Percentiles rank a stretch among this genome's conserved stretches.
Evolutionary conservation across 2,113 vertebrate species (phyloP).

Genomic region (Ceuthmochares aereus): DNA sequence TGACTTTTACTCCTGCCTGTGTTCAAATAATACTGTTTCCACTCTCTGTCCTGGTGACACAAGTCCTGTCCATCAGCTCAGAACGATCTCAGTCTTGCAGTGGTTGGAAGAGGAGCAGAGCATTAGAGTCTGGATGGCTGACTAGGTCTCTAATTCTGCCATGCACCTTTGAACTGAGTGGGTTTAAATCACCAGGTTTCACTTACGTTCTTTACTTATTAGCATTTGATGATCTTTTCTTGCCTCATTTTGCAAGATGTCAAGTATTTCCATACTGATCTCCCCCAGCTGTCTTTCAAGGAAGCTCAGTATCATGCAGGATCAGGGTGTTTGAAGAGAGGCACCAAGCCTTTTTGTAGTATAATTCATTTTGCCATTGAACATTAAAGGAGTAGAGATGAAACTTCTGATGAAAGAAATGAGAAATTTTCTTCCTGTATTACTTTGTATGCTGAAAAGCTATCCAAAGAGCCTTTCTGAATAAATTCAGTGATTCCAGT

Average conservation of each 20-base stretch:
- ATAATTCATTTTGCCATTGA: slow-evolving; percentile 13
- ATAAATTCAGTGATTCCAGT: slow-evolving; percentile 5
- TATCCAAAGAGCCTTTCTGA: slow-evolving; percentile 24
- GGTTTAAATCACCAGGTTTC: not conserved
- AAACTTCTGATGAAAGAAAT: slow-evolving; percentile 58
- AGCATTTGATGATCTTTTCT: not conserved
- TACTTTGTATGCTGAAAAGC: slow-evolving; percentile 44
- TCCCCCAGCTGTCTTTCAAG: not conserved
- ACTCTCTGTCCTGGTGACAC: not conserved
- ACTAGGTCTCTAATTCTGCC: not conserved
- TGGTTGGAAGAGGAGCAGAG: not conserved
- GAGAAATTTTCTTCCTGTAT: not conserved
- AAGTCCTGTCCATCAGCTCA: not conserved
- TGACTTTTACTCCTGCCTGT: not conserved
- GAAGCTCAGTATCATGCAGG: not conserved
- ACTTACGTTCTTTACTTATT: not conserved
- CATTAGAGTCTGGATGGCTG: not conserved
- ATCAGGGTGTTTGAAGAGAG: slow-evolving; percentile 7
- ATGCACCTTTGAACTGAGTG: not conserved
- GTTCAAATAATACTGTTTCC: not conserved
- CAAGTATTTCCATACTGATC: not conserved
- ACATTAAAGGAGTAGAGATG: slow-evolving; percentile 23
- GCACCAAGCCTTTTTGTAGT: slow-evolving; percentile 14
- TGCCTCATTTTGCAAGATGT: not conserved
- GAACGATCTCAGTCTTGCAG: not conserved